phyloP scores from a whole-genome alignment of 2,797 vertebrate genomes.

The Sphaeramia orbicularis region DNA sequence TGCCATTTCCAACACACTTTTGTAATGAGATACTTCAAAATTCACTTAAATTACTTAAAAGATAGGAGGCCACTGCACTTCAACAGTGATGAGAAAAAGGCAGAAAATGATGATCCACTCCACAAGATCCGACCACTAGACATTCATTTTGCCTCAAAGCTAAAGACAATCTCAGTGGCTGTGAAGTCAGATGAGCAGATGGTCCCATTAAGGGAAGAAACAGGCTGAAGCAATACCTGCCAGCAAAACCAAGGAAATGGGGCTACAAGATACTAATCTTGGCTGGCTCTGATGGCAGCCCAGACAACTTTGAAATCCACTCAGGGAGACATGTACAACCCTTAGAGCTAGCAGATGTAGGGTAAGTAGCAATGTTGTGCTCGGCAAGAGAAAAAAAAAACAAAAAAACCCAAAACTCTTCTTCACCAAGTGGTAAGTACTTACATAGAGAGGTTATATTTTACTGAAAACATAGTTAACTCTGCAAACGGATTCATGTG shows the following conservation, averaged over 20 bases:
- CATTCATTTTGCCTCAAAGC: no score
- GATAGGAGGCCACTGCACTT: slow-evolving; percentile 22
- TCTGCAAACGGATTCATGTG: no score
- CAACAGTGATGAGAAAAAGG: background rate
- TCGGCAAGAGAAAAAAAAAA: no score
- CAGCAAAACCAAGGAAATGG: slow-evolving; percentile 38
- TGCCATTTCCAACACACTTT: no score
- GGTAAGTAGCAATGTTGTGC: slow-evolving; percentile 5
- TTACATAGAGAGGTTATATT: no score
- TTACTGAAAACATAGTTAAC: no score
- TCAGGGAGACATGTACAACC: background rate
- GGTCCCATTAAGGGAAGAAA: slow-evolving; percentile 46
- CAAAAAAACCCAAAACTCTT: no score
- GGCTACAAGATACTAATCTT: slow-evolving; percentile 21
- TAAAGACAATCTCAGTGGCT: slow-evolving; percentile 24
- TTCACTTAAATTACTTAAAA: no score
- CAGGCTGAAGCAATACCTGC: slow-evolving; percentile 25
- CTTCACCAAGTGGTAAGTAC: no score
- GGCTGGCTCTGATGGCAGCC: slow-evolving; percentile 3
- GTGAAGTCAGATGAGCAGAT: slow-evolving; percentile 49
- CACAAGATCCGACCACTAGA: slow-evolving; percentile 1
- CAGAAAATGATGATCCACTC: background rate
- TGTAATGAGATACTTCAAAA: no score
- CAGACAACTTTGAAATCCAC: background rate
- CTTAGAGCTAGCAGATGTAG: slow-evolving; percentile 5